Conservation (phyloP, 2,797 vertebrate species). For the Ctenopoma multispine region DNA sequence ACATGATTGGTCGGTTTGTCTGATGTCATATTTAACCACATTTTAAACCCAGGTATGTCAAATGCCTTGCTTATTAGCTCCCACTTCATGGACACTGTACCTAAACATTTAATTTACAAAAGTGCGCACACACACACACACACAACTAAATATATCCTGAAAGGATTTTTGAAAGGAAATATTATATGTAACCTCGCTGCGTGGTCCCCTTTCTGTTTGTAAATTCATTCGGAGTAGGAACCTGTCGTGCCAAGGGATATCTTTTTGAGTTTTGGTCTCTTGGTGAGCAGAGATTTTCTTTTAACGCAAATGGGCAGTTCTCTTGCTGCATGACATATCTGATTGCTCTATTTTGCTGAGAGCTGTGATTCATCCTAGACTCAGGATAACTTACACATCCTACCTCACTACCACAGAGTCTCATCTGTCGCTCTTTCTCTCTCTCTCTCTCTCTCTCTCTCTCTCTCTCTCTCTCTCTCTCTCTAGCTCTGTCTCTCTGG, state of each 20-base stretch:
- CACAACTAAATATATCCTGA: slow-evolving; percentile 4
- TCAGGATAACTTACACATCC: slow-evolving; percentile 69
- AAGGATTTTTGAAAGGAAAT: slow-evolving; percentile 18
- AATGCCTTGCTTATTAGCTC: background rate
- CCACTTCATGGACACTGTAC: background rate
- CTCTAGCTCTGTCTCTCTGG: slow-evolving; percentile 2
- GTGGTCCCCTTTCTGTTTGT: slow-evolving; percentile 36
- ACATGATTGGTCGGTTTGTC: background rate
- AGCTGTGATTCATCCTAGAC: slow-evolving; percentile 80
- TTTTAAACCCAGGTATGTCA: too few species aligned
- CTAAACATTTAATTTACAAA: background rate
- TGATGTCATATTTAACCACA: background rate
- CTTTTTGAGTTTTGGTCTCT: slow-evolving; percentile 56
- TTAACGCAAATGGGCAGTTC: slow-evolving; percentile 75
- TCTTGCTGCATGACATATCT: slow-evolving; percentile 76
- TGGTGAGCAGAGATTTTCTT: slow-evolving; percentile 72
- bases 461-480: slow-evolving; percentile 3
- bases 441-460: slow-evolving; percentile 1
- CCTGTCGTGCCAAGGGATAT: slow-evolving; percentile 59
- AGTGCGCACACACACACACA: background rate
- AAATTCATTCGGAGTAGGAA: slow-evolving; percentile 48
- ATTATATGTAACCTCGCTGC: slow-evolving; percentile 14
- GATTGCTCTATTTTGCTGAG: slow-evolving; percentile 77
- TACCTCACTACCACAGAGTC: slow-evolving; percentile 56
- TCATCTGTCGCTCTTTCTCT: slow-evolving; percentile 26